phyloP scores from a whole-genome alignment of 1,140 invertebrate genomes.

The Planococcus citri region DNA sequence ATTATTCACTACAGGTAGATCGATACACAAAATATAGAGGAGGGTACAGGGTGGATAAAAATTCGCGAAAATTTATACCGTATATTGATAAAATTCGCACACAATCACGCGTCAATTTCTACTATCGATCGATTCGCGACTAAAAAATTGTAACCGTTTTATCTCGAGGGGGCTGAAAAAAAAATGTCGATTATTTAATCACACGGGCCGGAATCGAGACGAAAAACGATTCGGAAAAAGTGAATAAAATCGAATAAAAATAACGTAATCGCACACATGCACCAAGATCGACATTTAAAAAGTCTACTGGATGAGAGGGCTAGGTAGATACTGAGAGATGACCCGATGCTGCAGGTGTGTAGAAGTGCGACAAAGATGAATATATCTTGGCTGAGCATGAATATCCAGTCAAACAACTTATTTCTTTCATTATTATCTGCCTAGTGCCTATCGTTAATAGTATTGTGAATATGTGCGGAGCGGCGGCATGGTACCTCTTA shows the following conservation, averaged over 20 bases:
- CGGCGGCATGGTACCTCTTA: too few relatives aligned
- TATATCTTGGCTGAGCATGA: conserved; percentile 1
- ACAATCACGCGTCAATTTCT: too few relatives aligned
- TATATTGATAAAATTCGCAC: too few relatives aligned
- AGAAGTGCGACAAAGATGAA: conserved; percentile 12
- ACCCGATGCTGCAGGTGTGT: conserved; percentile 18
- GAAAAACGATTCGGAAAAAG: background rate
- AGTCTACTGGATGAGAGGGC: conserved; percentile 17
- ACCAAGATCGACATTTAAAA: conserved; percentile 11
- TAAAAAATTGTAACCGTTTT: too few relatives aligned
- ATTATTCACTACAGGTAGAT: too few relatives aligned
- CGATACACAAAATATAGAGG: too few relatives aligned
- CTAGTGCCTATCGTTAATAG: conserved; percentile 15
- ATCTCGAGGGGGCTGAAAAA: too few relatives aligned
- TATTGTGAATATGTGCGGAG: conserved; percentile 17
- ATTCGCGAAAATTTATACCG: too few relatives aligned
- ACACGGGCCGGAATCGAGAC: too few relatives aligned
- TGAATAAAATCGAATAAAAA: background rate
- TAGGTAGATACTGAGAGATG: conserved; percentile 16
- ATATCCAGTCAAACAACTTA: conserved; percentile 20
- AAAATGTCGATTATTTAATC: too few relatives aligned
- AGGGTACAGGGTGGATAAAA: too few relatives aligned
- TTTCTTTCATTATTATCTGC: conserved; percentile 13
- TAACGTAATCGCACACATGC: conserved; percentile 14
- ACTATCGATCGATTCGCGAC: too few relatives aligned